A percentile compares a stretch with the other conserved stretches of the same genome.
Conservation (phyloP, 2,888 invertebrate species). For the Ommatoiulus sabulosus region DNA sequence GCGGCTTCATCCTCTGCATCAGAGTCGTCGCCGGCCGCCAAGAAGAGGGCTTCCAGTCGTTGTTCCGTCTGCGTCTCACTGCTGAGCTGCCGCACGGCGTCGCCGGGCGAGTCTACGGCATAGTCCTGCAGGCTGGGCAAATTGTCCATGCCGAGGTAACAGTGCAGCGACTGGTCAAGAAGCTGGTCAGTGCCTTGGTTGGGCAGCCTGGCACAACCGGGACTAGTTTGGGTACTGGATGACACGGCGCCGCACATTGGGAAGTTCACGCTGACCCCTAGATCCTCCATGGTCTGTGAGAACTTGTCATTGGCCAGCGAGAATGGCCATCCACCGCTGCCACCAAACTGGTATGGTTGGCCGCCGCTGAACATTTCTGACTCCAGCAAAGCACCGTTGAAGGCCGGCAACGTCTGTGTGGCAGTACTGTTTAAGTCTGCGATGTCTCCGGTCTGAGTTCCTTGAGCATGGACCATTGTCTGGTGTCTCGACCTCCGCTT, state of each 20-base stretch:
- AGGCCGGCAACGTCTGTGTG: neutral
- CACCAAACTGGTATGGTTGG: neutral
- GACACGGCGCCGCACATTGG: slow-evolving; percentile 37
- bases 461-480: neutral
- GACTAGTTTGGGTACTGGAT: slow-evolving; percentile 55
- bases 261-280: slow-evolving; percentile 50
- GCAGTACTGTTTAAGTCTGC: neutral
- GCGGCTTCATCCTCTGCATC: slow-evolving; percentile 19
- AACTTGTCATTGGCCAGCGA: slow-evolving; percentile 15
- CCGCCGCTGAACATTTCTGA: neutral
- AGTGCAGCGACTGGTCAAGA: slow-evolving; percentile 23
- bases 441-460: neutral
- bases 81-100: slow-evolving; percentile 29
- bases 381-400: neutral
- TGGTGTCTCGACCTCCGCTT: neutral
- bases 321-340: neutral
- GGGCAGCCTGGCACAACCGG: neutral
- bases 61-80: slow-evolving; percentile 54
- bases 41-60: neutral
- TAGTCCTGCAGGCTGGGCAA: slow-evolving; percentile 40
- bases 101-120: neutral
- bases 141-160: slow-evolving; percentile 50
- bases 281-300: slow-evolving; percentile 51
- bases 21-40: neutral
- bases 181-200: neutral